Base-by-base conservation (phyloP, 35 echinoderm and acorn worm species). In the Chiridota heheva region DNA sequence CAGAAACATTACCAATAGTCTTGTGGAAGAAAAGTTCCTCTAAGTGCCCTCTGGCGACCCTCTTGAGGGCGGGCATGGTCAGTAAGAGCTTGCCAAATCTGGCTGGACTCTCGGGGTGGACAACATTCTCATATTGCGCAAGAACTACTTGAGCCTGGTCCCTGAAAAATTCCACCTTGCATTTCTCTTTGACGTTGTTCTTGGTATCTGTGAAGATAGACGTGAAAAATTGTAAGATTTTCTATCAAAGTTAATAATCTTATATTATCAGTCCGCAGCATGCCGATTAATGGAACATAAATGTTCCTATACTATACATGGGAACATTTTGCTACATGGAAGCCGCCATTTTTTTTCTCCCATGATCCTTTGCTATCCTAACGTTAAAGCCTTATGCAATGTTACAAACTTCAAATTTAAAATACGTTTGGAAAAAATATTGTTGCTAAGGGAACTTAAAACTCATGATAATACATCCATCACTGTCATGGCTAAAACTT, bases 11-110 rank as follows among this genome's bases (percentile, higher is more conserved):
- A 1, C 90, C 90, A 16, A 96, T 77, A 65, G 85, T 91, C 69
- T 86, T 79, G 56, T 80, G 69, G 72, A 92, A 92, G 42, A 97
- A 97, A 7, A 97, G 58, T 57, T 97, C 88, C 60, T 91, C 94
- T 0, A 96, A 55, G 38, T 81, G 79, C 17, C 88, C 80, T 32
- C 76, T 80, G 16, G 70, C 72, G 10, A 91, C 80, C 37, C 85
- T 76, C 67, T 91, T 91, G 2, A 98, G 79, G 17, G 89, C 84
- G 18, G 95, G 88, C 85, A 98, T 88, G 1, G 89, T 91, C 1
- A 98, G 85, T 22, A 98, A 74, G 1, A 98, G 85, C 31, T 98
- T 98, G 34, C 89, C 95, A 49, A 98, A 98, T 62, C 95, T 78
- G 1, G 95, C 95, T 0, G 95, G 95, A 41, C 85, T 92, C 68